These are phyloP conservation scores for Luidia sarsii DNA, from an alignment of 53 echinoderm and acorn worm species.

Conservation along the genomic window DNA sequence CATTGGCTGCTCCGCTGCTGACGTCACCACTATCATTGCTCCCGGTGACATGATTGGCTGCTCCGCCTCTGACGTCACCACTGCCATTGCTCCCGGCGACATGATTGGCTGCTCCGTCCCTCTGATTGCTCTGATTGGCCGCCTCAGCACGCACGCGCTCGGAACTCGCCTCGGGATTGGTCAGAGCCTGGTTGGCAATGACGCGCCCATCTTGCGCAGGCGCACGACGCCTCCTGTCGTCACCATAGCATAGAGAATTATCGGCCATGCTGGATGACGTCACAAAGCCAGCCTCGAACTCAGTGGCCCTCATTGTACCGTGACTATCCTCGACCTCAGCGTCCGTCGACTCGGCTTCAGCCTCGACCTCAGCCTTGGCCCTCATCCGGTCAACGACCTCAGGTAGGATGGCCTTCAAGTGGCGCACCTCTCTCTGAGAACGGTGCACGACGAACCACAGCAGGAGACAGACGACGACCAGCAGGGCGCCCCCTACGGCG, in stretches of 20 bases:
- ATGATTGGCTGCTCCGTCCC: neutral
- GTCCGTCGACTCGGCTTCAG: constrained; percentile 24
- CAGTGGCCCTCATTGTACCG: constrained; percentile 39
- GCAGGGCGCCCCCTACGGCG: constrained; percentile 52
- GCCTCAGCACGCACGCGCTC: neutral
- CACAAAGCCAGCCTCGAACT: constrained; percentile 52
- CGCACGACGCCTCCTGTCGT: neutral
- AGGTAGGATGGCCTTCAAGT: constrained; percentile 69
- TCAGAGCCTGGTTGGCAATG: neutral
- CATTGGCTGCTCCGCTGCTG: constrained; percentile 1
- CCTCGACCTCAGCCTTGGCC: constrained; percentile 31
- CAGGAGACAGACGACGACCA: constrained; percentile 55
- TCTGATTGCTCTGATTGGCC: neutral
- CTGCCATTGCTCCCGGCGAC: neutral
- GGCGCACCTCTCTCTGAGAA: constrained; percentile 60
- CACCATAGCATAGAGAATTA: neutral
- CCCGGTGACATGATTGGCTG: neutral
- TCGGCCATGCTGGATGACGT: constrained; percentile 24
- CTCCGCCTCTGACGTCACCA: neutral
- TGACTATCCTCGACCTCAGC: too few relatives aligned
- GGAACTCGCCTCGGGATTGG: constrained; percentile 6
- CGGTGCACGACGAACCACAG: constrained; percentile 81
- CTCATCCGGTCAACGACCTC: constrained; percentile 61
- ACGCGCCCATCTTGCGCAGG: neutral
- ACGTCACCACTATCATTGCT: neutral